Conservation (phyloP, 1,140 invertebrate genomes). For the Pseudomyrmex flavicornis region DNA sequence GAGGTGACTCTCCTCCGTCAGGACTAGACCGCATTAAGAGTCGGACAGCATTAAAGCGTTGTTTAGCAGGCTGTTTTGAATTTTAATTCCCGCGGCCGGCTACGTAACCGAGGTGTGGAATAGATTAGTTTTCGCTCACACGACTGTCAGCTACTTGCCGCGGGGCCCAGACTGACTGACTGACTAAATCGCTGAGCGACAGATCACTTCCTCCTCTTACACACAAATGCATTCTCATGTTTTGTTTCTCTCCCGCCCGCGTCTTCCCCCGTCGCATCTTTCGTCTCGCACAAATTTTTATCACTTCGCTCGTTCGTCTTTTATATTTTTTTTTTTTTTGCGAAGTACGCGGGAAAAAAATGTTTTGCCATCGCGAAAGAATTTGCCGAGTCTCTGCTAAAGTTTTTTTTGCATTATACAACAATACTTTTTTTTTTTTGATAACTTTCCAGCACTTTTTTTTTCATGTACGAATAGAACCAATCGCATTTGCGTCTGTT, state of each 20-base stretch:
- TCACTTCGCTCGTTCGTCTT: neutral
- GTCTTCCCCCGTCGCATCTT: neutral
- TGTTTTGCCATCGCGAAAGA: too few species aligned
- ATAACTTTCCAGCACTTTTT: neutral
- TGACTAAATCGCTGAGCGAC: constrained; percentile 15
- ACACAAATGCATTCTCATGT: neutral
- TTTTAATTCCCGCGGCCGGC: constrained; percentile 72
- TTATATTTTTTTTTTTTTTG: neutral
- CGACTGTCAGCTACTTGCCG: constrained; percentile 77
- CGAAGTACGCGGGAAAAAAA: too few species aligned
- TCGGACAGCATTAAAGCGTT: constrained; percentile 70
- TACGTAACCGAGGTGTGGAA: constrained; percentile 74
- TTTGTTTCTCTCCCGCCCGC: neutral
- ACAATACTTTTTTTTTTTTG: too few species aligned
- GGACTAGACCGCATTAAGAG: constrained; percentile 13
- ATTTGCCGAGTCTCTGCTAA: too few species aligned
- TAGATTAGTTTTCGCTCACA: constrained; percentile 78
- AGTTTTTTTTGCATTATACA: too few species aligned
- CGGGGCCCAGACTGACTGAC: constrained; percentile 59
- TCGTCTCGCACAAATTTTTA: neutral
- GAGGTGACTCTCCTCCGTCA: neutral
- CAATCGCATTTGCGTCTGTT: too few species aligned
- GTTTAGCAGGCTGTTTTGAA: constrained; percentile 77
- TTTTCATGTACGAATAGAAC: neutral
- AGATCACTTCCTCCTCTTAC: constrained; percentile 5